Base-by-base conservation (phyloP, 1,140 invertebrate species). In the Phocides pigmalion region DNA sequence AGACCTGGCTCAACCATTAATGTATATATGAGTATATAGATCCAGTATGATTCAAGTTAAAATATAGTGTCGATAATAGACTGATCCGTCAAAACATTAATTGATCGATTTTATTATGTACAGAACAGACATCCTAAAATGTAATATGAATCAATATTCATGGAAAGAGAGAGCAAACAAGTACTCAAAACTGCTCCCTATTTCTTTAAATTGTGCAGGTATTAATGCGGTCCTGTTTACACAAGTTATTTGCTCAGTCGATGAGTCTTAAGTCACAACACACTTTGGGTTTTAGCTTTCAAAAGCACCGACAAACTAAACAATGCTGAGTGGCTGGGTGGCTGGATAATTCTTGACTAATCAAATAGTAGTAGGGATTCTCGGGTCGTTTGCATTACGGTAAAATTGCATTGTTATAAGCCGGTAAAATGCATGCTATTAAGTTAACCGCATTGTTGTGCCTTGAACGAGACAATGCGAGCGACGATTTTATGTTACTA, bases 251-350 rank as follows among this genome's bases (percentile, higher is more conserved):
- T 89, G 78, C 62, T 69, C 66, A 84, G 80, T 84, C 83, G 84
- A 84, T 78, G 85, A 82, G 82, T 84, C 80, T 86, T 76, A 79
- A 83, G 82, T 78, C 84, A 82, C 74, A 79, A 91, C 87, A 89
- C 67, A 90, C 83, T 81, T 90, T 76, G 84, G 79, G 84, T 91
- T 88, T 91, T 89, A 89, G 80, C 81, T 91, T 89, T 89, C 89
- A 91, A 91, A 89, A 81, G 82, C 28, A 73, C 88, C 86, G 84
- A 66, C 82, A 76, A 68, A 51, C 56, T 72, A 88, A 88, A 88
- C 83, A 89, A 67, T 71, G 70, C 68, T 64, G 82, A 90, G 88
- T 82, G 83, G 76, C 66, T 73, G 65, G 76, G 70, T 72, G 80
- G 72, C 67, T 75, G 72, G 78, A 81, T 84, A 76, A 81, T 84